Percentiles rank a stretch among this genome's conserved stretches.
These are phyloP conservation scores for Linepithema humile DNA, from an alignment of 1,140 invertebrate species.

Conservation along the genomic window DNA sequence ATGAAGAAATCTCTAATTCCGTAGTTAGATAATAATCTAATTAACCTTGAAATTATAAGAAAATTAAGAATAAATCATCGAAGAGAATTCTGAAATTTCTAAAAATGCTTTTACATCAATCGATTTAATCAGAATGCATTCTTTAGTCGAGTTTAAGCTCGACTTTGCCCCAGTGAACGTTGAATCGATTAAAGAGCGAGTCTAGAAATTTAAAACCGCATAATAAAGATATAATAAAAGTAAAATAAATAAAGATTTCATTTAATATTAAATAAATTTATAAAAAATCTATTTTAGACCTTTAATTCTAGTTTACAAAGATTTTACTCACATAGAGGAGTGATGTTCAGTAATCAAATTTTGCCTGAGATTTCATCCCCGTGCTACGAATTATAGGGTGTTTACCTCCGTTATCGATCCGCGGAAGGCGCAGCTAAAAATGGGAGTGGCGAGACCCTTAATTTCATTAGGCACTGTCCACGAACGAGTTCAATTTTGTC, in stretches of 20 bases:
- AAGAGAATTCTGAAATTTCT: no score
- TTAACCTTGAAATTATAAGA: no score
- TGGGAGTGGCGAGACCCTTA: slow-evolving; percentile 56
- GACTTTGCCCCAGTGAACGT: slow-evolving; percentile 28
- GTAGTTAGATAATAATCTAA: no score
- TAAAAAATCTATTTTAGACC: background rate
- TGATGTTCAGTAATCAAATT: background rate
- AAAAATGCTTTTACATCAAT: background rate
- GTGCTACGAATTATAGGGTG: slow-evolving; percentile 17
- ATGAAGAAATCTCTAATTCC: no score
- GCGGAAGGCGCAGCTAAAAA: slow-evolving; percentile 19
- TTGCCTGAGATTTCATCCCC: slow-evolving; percentile 5
- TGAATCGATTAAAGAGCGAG: background rate
- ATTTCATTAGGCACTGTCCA: slow-evolving; percentile 38
- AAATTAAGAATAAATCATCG: background rate
- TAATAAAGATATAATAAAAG: no score
- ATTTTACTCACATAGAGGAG: background rate
- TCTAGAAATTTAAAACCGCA: background rate
- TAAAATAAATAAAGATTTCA: no score
- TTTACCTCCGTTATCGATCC: slow-evolving; percentile 60
- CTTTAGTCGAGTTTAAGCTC: background rate
- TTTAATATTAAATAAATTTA: no score
- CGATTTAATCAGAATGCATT: background rate
- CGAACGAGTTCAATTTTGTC: background rate
- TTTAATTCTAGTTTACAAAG: background rate